Conservation (phyloP, 2,888 invertebrate genomes). For the Aphidius colemani region DNA sequence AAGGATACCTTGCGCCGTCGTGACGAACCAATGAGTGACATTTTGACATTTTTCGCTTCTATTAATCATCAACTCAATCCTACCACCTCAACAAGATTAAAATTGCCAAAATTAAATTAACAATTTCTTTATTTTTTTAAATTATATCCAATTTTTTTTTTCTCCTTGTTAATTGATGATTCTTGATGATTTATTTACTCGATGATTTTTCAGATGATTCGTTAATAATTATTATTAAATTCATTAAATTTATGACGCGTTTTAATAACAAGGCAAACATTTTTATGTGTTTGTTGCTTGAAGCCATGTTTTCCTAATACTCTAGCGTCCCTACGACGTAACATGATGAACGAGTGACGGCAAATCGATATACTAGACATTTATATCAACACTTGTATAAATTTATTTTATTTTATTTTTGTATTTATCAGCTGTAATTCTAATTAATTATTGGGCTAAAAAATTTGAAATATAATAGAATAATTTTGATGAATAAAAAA, state of each 20-base stretch:
- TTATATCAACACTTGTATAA: background rate
- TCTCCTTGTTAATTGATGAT: background rate
- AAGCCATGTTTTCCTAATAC: constrained; percentile 53
- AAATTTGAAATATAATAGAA: too few species aligned
- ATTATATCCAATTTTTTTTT: background rate
- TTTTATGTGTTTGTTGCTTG: constrained; percentile 16
- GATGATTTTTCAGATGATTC: too few species aligned
- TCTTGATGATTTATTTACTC: too few species aligned
- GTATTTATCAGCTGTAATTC: background rate
- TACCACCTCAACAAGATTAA: background rate
- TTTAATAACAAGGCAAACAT: too few species aligned
- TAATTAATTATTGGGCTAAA: background rate
- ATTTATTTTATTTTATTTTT: background rate
- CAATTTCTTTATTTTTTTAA: too few species aligned
- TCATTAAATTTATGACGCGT: too few species aligned
- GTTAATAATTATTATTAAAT: too few species aligned
- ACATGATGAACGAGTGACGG: constrained; percentile 59
- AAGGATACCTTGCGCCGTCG: constrained; percentile 55
- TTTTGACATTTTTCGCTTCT: constrained; percentile 29
- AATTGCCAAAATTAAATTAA: background rate
- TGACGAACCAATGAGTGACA: constrained; percentile 60
- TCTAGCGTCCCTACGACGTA: constrained; percentile 56
- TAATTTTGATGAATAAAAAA: too few species aligned
- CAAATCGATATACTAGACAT: constrained; percentile 50
- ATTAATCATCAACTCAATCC: background rate